A percentile compares a stretch with the other conserved stretches of the same genome.
phyloP scores from a whole-genome alignment of 1,140 invertebrate species.

The Drosophila sechellia region DNA sequence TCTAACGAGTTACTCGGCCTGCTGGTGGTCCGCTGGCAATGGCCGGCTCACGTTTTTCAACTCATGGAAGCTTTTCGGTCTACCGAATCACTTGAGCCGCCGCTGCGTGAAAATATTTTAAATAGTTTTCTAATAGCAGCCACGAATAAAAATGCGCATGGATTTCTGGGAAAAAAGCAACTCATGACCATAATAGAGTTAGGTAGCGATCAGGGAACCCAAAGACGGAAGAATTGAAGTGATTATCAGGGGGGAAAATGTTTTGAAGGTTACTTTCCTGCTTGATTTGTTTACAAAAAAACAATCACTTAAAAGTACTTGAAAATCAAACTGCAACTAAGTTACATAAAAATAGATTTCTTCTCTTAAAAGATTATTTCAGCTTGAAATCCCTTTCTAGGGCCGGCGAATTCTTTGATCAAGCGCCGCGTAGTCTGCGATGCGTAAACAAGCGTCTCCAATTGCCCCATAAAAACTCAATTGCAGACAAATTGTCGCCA shows the following conservation, averaged over 20 bases:
- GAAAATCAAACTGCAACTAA: not conserved
- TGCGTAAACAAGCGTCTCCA: constrained; percentile 49
- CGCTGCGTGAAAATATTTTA: constrained; percentile 75
- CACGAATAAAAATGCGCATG: constrained; percentile 62
- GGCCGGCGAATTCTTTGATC: constrained; percentile 40
- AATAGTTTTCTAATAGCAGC: constrained; percentile 77
- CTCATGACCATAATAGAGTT: constrained; percentile 61
- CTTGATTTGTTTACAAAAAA: not conserved
- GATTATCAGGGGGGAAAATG: not conserved
- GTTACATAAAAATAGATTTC: not conserved
- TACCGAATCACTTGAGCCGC: constrained; percentile 35
- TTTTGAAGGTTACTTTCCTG: not conserved
- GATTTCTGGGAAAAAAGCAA: constrained; percentile 32
- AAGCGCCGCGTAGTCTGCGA: constrained; percentile 22
- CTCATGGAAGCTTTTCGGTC: constrained; percentile 52
- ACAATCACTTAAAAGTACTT: too few species aligned
- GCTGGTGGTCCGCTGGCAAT: constrained; percentile 68
- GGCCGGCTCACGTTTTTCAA: constrained; percentile 71
- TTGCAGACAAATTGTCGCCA: constrained; percentile 71
- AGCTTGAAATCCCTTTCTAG: not conserved
- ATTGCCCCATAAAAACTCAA: constrained; percentile 40
- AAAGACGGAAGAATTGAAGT: constrained; percentile 23
- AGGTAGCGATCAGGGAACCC: constrained; percentile 44
- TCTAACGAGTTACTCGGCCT: constrained; percentile 61
- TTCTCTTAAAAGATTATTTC: constrained; percentile 11